Conservation (phyloP, 2,113 vertebrate genomes). For the Epinephelus cyanopodus region DNA sequence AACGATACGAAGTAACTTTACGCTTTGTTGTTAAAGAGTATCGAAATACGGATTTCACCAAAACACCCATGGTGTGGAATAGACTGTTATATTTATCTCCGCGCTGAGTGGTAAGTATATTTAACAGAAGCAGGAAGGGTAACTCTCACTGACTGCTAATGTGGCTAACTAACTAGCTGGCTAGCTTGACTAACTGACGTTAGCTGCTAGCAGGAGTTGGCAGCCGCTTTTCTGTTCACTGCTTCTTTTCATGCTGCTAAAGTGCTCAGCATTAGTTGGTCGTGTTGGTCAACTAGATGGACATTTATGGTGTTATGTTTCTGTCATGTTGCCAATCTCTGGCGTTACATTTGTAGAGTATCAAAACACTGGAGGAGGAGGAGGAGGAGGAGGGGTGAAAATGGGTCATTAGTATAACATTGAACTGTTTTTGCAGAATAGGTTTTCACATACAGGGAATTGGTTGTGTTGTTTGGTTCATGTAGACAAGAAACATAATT, state of each 20-base stretch:
- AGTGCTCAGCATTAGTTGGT: not conserved
- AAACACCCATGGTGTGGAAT: conserved; percentile 38
- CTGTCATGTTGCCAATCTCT: not conserved
- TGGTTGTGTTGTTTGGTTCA: no score
- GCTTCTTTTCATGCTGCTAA: not conserved
- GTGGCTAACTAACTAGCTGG: conserved; percentile 18
- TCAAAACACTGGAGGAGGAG: not conserved
- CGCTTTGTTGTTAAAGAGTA: not conserved
- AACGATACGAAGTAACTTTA: not conserved
- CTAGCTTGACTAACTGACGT: conserved; percentile 12
- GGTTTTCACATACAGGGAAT: no score
- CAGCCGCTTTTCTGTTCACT: not conserved
- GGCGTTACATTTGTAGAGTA: not conserved
- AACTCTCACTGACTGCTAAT: conserved; percentile 17
- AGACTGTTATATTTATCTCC: not conserved
- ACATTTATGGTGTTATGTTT: not conserved
- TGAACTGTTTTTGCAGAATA: no score
- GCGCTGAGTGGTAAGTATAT: conserved; percentile 62
- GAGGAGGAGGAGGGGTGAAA: no score
- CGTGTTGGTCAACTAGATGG: not conserved
- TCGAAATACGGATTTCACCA: not conserved
- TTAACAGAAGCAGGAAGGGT: not conserved
- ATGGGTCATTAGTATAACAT: no score
- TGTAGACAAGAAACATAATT: no score
- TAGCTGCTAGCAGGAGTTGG: conserved; percentile 4